Conservation (phyloP, 1,140 invertebrate species). For the Eupeodes corollae region DNA sequence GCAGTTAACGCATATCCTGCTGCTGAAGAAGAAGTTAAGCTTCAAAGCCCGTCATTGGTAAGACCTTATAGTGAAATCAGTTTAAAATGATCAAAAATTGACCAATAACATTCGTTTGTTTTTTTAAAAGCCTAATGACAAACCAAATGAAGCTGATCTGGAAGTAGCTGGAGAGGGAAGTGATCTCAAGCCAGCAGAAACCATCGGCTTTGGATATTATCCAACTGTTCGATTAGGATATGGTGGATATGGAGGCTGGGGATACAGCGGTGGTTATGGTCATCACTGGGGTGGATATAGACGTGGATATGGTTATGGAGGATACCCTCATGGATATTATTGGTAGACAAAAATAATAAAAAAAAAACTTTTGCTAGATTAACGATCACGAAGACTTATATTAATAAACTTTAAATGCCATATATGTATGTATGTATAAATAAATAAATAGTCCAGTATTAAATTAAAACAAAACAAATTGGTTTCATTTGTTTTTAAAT, state of each 20-base stretch:
- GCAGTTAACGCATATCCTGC: too few species aligned
- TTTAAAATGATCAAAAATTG: background rate
- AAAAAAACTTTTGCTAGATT: too few species aligned
- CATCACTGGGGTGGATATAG: slow-evolving; percentile 4
- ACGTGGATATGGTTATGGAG: background rate
- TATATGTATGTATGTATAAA: too few species aligned
- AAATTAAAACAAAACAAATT: too few species aligned
- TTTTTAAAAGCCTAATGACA: background rate
- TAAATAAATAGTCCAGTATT: too few species aligned
- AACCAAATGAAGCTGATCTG: too few species aligned
- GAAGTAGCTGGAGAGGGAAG: background rate
- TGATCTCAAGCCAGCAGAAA: slow-evolving; percentile 6
- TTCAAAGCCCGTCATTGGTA: background rate
- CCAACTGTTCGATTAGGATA: background rate
- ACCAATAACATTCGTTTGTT: background rate
- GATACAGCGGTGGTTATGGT: background rate
- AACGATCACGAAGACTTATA: too few species aligned
- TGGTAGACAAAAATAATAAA: too few species aligned
- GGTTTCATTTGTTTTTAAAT: too few species aligned
- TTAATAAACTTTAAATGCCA: too few species aligned
- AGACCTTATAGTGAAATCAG: background rate
- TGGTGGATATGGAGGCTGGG: slow-evolving; percentile 2
- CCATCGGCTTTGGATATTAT: slow-evolving; percentile 8
- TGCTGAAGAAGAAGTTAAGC: background rate
- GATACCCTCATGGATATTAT: background rate